Evolutionary conservation across 2,797 vertebrate genomes (phyloP).

Genomic region (Bufotes viridis): DNA sequence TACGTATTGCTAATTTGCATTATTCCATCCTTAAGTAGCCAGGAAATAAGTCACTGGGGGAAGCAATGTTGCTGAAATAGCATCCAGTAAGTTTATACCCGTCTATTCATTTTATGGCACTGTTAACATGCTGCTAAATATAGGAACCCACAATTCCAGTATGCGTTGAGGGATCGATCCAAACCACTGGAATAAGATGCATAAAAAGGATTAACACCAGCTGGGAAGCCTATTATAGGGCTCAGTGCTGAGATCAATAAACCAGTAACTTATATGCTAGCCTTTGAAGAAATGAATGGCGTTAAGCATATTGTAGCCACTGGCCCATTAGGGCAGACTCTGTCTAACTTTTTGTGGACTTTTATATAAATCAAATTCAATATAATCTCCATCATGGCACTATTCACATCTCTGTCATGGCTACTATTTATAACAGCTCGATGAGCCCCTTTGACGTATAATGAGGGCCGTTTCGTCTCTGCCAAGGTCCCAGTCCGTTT

Average conservation of each 20-base stretch:
- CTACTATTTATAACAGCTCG: no score
- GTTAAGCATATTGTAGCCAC: constrained; percentile 15
- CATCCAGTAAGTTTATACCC: constrained; percentile 15
- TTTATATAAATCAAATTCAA: background rate
- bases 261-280: constrained; percentile 16
- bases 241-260: constrained; percentile 34
- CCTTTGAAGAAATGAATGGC: constrained; percentile 33
- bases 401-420: no score
- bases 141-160: constrained; percentile 41
- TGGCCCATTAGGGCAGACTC: constrained; percentile 14
- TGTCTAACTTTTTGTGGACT: background rate
- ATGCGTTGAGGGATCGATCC: constrained; percentile 23
- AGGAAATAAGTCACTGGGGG: constrained; percentile 11
- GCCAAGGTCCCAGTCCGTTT: no score
- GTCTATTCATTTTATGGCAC: constrained; percentile 20
- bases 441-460: no score
- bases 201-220: constrained; percentile 33
- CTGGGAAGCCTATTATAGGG: constrained; percentile 26
- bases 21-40: constrained; percentile 11
- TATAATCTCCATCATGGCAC: background rate
- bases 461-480: no score
- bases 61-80: constrained; percentile 14
- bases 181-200: constrained; percentile 10
- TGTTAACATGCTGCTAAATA: constrained; percentile 39
- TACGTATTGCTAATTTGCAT: constrained; percentile 26